Base-by-base conservation (phyloP, 2,113 vertebrate species). In the Platichthys flesus region DNA sequence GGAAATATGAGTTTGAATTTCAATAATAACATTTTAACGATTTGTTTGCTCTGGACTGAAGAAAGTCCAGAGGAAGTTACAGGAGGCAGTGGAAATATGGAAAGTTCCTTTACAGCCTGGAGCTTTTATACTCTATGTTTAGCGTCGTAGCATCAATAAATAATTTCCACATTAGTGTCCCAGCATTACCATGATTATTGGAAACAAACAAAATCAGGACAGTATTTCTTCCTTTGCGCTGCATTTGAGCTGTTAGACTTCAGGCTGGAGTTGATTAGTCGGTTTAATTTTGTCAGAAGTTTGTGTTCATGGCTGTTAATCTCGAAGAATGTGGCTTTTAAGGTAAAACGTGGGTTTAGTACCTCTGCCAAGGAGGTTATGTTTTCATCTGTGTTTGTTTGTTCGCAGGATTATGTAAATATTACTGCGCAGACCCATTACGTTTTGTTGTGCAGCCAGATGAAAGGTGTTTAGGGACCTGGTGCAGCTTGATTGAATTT, bases 71-170 rank as follows among this genome's bases (percentile, higher is more conserved):
- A 65, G 58, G 18, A 61, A 60, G 54, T 69, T 23, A 23, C 37
- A 31, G 37, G 28, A 16, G 20, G 18, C 4, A 42, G 42, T 31
- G n/a, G 28, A 45, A 57, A 79, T 51, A 15, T 75, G 57, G 26
- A 65, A 49, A 47, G 49, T 63, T 61, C 63, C 52, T 72, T 56
- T 70, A 49, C 42, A 51, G 66, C 42, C 40, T 65, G 81, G 56
- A 71, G n/a, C n/a, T n/a, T n/a, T n/a, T n/a, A n/a, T 4, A 9
- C 18, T 64, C 67, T 73, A 65, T 76, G 67, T 89, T 88, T 76
- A 75, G 71, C 42, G 13, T 57, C 8, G 16, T 61, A 51, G 57
- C 40, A 78, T 78, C 56, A 73, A 73, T 83, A 82, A 82, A 78
- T 72, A 69, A 81, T 82, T 71, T 55, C 7, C 16, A 20, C 45